A percentile compares a stretch with the other conserved stretches of the same genome.
These are phyloP conservation scores for Tridacna gigas DNA, from an alignment of 2,888 invertebrate genomes.

Conservation along the genomic window DNA sequence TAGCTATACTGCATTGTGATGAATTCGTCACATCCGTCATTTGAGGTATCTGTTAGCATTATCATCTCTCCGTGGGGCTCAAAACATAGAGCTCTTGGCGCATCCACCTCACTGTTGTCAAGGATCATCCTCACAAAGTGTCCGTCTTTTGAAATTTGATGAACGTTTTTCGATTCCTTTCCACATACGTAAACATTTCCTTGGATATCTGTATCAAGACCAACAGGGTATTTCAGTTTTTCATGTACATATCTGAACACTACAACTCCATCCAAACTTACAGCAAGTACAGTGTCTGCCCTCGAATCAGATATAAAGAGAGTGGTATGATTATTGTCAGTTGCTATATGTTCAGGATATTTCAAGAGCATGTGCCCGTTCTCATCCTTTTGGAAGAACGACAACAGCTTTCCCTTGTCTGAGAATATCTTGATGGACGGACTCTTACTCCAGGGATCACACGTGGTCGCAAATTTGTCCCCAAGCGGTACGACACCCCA, in stretches of 20 bases:
- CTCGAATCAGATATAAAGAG: constrained; percentile 54
- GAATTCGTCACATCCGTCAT: constrained; percentile 50
- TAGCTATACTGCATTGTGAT: constrained; percentile 44
- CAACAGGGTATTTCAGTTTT: constrained; percentile 45
- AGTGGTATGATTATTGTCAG: constrained; percentile 34
- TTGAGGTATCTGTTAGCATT: constrained; percentile 46
- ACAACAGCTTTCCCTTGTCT: constrained; percentile 38
- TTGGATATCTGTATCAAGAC: constrained; percentile 52
- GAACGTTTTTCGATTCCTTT: constrained; percentile 60
- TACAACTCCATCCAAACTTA: constrained; percentile 43
- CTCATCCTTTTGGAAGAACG: constrained; percentile 56
- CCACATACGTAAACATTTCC: constrained; percentile 62
- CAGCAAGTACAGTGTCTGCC: constrained; percentile 34
- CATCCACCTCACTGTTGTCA: constrained; percentile 24
- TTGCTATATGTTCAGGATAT: constrained; percentile 58
- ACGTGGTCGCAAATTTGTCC: constrained; percentile 54
- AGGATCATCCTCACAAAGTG: constrained; percentile 48
- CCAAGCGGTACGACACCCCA: constrained; percentile 54
- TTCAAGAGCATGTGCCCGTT: constrained; percentile 41
- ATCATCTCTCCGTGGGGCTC: constrained; percentile 51
- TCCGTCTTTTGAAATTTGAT: constrained; percentile 53
- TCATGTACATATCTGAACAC: constrained; percentile 57
- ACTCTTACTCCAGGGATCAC: constrained; percentile 59
- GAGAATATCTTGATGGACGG: constrained; percentile 55
- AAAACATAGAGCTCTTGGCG: constrained; percentile 56